These are phyloP conservation scores for Sminthurinus aureus DNA, from an alignment of 2,888 invertebrate species.

Conservation along the genomic window DNA sequence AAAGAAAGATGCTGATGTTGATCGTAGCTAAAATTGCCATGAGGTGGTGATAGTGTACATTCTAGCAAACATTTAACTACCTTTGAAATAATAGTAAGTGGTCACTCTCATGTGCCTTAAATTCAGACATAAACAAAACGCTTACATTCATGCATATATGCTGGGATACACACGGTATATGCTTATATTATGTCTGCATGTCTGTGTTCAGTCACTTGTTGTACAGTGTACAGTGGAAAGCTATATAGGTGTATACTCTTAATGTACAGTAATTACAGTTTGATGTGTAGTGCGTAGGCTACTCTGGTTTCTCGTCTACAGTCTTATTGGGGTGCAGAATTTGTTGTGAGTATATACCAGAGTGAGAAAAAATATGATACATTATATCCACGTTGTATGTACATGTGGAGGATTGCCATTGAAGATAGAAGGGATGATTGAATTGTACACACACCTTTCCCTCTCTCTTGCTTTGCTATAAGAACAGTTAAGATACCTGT, in stretches of 20 bases:
- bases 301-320: no score
- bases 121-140: conserved; percentile 16
- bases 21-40: conserved; percentile 12
- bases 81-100: conserved; percentile 11
- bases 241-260: neutral
- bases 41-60: conserved; percentile 20
- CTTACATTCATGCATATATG: neutral
- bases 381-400: no score
- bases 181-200: no score
- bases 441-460: neutral
- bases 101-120: conserved; percentile 15
- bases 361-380: no score
- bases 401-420: conserved; percentile 13
- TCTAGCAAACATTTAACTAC: conserved; percentile 16
- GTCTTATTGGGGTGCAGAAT: no score
- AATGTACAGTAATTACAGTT: neutral
- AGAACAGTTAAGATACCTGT: conserved; percentile 25
- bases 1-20: no score
- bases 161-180: no score
- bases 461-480: neutral
- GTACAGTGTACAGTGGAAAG: no score
- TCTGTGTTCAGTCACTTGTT: no score
- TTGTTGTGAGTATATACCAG: no score
- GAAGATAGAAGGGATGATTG: conserved; percentile 4
- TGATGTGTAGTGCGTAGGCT: no score